Percentiles rank a stretch among this genome's conserved stretches.
These are phyloP conservation scores for Vulpes lagopus DNA, from an alignment of 2,113 vertebrate genomes.

Conservation along the genomic window DNA sequence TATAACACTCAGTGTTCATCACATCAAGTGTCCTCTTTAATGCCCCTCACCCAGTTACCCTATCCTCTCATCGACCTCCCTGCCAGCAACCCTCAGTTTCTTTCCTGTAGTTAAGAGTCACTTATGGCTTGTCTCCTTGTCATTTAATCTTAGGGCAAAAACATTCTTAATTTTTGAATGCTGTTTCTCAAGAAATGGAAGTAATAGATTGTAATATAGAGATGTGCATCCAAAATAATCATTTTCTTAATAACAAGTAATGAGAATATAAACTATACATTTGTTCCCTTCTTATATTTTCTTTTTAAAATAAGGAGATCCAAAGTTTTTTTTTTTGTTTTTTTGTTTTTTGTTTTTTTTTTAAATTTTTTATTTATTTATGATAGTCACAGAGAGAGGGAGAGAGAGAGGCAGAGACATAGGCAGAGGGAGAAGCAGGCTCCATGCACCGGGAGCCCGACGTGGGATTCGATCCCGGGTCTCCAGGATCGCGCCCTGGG, in stretches of 20 bases:
- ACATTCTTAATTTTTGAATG: not conserved
- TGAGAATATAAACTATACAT: not conserved
- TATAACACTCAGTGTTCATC: not conserved
- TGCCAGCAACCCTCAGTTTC: not conserved
- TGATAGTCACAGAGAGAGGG: no score
- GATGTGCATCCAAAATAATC: not conserved
- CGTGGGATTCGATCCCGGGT: no score
- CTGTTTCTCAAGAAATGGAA: conserved; percentile 17
- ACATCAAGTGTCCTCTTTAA: not conserved
- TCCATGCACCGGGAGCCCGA: no score
- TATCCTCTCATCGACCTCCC: not conserved
- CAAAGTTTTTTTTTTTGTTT: no score
- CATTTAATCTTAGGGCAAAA: not conserved
- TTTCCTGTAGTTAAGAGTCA: not conserved
- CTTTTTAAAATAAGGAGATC: conserved; percentile 33
- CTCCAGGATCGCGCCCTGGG: no score
- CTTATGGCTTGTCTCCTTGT: not conserved
- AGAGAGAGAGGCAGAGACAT: no score
- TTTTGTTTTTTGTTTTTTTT: no score
- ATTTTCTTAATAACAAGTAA: not conserved
- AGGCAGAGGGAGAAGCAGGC: no score
- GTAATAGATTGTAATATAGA: not conserved
- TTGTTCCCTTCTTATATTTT: not conserved
- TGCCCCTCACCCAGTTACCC: not conserved
- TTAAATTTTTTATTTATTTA: no score